Conservation (phyloP, 2,888 invertebrate species). For the Octonoba sinensis region DNA sequence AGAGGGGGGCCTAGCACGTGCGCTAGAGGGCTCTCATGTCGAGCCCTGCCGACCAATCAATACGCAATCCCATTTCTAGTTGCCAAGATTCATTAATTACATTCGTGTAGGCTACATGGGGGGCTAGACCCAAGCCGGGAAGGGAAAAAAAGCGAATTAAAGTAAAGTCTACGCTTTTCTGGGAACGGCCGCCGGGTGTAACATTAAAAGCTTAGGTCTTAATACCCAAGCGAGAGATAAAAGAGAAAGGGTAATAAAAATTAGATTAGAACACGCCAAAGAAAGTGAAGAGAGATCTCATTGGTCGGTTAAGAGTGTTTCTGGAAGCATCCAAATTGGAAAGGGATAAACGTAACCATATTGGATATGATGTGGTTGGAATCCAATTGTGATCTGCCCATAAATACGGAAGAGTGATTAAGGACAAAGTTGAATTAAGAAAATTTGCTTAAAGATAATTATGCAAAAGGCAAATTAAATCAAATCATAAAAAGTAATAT, state of each 20-base stretch:
- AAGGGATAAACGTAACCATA: too few species aligned
- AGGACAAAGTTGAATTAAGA: too few species aligned
- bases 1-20: conserved; percentile 14
- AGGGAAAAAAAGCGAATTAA: conserved; percentile 38
- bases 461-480: too few species aligned
- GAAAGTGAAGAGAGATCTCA: conserved; percentile 16
- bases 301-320: not conserved
- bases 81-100: conserved; percentile 59
- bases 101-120: conserved; percentile 23
- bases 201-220: conserved; percentile 56
- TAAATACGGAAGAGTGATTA: too few species aligned
- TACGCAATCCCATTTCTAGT: conserved; percentile 44
- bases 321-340: too few species aligned
- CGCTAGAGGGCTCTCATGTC: conserved; percentile 53
- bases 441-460: too few species aligned
- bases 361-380: too few species aligned
- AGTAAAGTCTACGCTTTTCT: conserved; percentile 31
- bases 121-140: not conserved
- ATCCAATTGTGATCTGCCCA: too few species aligned
- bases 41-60: conserved; percentile 46
- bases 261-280: conserved; percentile 45
- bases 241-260: conserved; percentile 45
- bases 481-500: too few species aligned
- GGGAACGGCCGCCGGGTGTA: conserved; percentile 49
- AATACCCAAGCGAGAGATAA: conserved; percentile 43